These are phyloP conservation scores for Xyrauchen texanus DNA, from an alignment of 2,113 vertebrate genomes.

Conservation along the genomic window DNA sequence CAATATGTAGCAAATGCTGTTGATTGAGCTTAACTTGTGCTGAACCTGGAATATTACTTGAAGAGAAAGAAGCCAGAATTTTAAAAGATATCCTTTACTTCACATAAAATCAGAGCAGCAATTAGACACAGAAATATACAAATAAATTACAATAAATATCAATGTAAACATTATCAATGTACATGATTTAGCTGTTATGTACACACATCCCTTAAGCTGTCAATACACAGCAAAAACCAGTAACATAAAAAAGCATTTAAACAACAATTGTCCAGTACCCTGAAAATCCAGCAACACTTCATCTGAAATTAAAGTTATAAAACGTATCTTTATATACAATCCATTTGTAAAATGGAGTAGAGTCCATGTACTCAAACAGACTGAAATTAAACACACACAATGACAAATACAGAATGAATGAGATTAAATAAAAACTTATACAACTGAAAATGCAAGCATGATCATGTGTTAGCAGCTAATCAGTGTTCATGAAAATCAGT, in stretches of 20 bases:
- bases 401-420: background rate
- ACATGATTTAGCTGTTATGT: constrained; percentile 53
- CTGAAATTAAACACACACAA: constrained; percentile 17
- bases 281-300: constrained; percentile 48
- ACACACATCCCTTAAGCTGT: constrained; percentile 62
- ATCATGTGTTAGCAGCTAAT: too few species aligned
- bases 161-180: constrained; percentile 64
- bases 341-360: constrained; percentile 37
- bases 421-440: background rate
- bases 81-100: constrained; percentile 67
- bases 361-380: constrained; percentile 11
- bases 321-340: constrained; percentile 59
- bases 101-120: constrained; percentile 61
- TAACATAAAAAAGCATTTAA: constrained; percentile 44
- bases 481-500: too few species aligned
- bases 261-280: constrained; percentile 46
- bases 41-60: background rate
- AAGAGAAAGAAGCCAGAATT: constrained; percentile 37
- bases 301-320: constrained; percentile 59
- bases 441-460: background rate
- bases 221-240: constrained; percentile 49
- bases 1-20: too few species aligned
- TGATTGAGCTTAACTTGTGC: too few species aligned
- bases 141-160: constrained; percentile 65
- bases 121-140: constrained; percentile 64